Percentiles rank a stretch among this genome's conserved stretches.
phyloP scores from a whole-genome alignment of 2,113 vertebrate genomes.

The Podilymbus podiceps region DNA sequence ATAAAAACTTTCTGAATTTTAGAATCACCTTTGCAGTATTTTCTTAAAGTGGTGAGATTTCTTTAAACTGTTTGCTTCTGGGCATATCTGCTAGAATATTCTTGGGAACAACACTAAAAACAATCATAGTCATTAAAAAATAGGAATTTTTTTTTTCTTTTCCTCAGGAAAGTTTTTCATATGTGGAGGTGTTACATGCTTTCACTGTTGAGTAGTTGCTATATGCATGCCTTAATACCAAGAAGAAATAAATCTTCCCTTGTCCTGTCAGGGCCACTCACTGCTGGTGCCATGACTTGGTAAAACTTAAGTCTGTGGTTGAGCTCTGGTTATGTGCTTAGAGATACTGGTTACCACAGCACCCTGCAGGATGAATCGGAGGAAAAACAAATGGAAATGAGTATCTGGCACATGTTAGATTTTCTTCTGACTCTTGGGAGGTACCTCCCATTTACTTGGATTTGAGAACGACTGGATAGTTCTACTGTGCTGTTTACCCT shows the following conservation, averaged over 20 bases:
- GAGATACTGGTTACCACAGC: neutral
- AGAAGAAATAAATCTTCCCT: neutral
- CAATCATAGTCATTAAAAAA: neutral
- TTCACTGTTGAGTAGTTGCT: neutral
- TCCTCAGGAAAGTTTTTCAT: neutral
- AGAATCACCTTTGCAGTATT: neutral
- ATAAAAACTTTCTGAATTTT: neutral
- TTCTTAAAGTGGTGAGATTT: neutral
- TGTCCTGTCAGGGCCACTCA: neutral
- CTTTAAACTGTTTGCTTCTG: neutral
- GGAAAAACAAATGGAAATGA: neutral
- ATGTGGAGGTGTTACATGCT: neutral
- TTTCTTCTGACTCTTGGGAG: neutral
- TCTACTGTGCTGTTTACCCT: neutral
- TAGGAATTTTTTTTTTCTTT: neutral
- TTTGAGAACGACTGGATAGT: neutral
- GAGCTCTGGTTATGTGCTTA: neutral
- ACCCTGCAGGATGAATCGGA: neutral
- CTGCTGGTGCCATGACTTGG: neutral
- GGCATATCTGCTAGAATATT: neutral
- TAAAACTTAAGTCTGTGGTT: neutral
- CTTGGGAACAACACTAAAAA: neutral
- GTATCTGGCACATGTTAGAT: neutral
- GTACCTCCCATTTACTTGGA: neutral
- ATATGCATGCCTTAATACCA: neutral